Base-by-base conservation (phyloP, 2,797 vertebrate species). In the Anguilla obscura region DNA sequence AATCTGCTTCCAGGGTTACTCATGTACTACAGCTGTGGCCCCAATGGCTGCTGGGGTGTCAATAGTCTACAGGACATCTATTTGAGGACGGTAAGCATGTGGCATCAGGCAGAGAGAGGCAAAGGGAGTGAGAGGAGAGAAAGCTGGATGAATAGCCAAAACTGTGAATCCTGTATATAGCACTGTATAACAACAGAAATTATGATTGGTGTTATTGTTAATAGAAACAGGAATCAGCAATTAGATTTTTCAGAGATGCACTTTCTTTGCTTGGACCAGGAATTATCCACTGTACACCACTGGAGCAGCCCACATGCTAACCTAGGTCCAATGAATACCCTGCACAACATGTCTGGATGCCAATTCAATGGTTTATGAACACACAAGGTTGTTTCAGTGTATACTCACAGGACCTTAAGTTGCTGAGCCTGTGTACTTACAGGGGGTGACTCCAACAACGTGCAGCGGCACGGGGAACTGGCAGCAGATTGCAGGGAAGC, bases 21-120 rank as follows among this genome's bases (percentile, higher is more conserved):
- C 8, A 90, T 10, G 54, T 90, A 93, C 89, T 66, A 24, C 92
- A 92, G 90, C 89, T 94, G 93, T 48, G 66, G 92, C 0, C 89
- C 8, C 0, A 9, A 58, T 0, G 90, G 90, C 74, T 93, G 93
- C 90, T 94, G 93, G 93, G 93, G 89, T 83, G 56, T 92, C 1
- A 87, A 88, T 85, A 0, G 0, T 0, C 0, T 45, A 45, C 1
- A 86, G 7, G 0, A 52, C 0, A 30, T 91, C 88, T 91, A 1
- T 9, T 0, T 88, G 40, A 85, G 86, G 89, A 56, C 21, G 90
- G 91, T 92, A 40, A 54, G 89, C 2, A 10, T 82, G 40, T 45
- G 24, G 66, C 50, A 45, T 27, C 10, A 24, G 79, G 60, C 33
- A 48, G 58, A 56, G 16, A 63, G 27, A 36, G n/a, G 5, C 18